Conservation (phyloP, 2,797 vertebrate species). For the Varecia variegata region DNA sequence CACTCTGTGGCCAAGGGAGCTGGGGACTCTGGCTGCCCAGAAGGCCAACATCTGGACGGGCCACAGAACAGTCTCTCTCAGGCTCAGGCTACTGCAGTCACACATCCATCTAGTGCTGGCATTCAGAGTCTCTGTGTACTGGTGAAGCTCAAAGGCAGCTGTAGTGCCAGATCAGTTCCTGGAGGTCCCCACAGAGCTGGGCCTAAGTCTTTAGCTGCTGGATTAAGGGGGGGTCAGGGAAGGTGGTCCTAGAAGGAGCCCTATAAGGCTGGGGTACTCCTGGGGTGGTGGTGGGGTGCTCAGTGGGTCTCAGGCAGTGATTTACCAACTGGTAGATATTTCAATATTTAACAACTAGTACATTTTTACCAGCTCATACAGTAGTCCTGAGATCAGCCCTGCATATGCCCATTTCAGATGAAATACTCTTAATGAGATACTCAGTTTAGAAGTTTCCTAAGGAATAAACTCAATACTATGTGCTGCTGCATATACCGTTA, state of each 20-base stretch:
- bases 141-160: not conserved
- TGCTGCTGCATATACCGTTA: not conserved
- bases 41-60: not conserved
- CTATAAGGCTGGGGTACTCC: not conserved
- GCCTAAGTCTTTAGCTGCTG: not conserved
- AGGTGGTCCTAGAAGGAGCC: not conserved
- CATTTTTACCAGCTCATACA: not conserved
- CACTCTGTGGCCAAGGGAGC: not conserved
- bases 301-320: not conserved
- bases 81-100: not conserved
- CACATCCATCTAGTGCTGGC: not conserved
- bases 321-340: not conserved
- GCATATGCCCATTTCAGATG: not conserved
- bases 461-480: not conserved
- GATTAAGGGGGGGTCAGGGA: not conserved
- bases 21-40: not conserved
- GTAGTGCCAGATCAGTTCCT: not conserved
- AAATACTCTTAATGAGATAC: not conserved
- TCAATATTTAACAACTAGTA: not conserved
- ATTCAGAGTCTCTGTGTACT: not conserved
- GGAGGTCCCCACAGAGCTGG: not conserved
- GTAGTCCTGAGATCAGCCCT: not conserved
- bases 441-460: not conserved
- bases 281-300: too few relatives aligned
- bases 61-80: not conserved